Evolutionary conservation across 1,140 invertebrate species (phyloP), one percentile per base, ranked within the genome.

Genomic region (Lepidostoma basale): DNA sequence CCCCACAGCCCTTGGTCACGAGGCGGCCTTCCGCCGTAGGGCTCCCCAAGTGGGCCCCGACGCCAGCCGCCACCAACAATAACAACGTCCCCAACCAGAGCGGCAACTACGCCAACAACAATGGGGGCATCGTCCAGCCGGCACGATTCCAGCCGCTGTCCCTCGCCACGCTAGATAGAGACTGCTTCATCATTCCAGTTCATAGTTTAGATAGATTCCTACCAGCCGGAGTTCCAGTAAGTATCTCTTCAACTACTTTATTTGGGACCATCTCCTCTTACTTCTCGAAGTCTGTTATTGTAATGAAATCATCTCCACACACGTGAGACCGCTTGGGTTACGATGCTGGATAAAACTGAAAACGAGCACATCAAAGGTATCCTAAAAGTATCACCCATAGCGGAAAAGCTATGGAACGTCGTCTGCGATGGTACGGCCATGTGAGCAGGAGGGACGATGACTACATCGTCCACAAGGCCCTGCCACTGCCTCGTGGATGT

Each of bases 151-250:
- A 90, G 74, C 88, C 90, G 16, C 87, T 90, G 47, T 90, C 89
- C 1, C 82, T 94, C 73, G 88, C 91, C 16, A 91, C 89, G 0
- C 79, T 94, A 64, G 90, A 94, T 77, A 85, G 89, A 75, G 93
- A 95, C 81, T 95, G 92, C 79, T 94, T 95, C 79, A 94, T 95
- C 76, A 94, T 95, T 80, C 92, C 93, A 9, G 88, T 94, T 9
- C 91, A 93, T 66, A 92, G 91, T 75, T 83, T 94, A 67, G 90
- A 92, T 78, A 84, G 92, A 67, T 94, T 94, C 81, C 85, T 94
- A 73, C 92, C 92, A 69, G 92, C 91, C 58, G 93, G 92, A 74
- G 90, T 95, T 59, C 91, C 92, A 75, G 92, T 94, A 84, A 84
- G 84, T 83, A 72, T 71, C 8, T 36, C 25, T 33, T 80, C n/a